Evolutionary conservation across 1,140 invertebrate genomes (phyloP), one percentile per base, ranked within the genome.

Genomic region (Metaphire vulgaris): DNA sequence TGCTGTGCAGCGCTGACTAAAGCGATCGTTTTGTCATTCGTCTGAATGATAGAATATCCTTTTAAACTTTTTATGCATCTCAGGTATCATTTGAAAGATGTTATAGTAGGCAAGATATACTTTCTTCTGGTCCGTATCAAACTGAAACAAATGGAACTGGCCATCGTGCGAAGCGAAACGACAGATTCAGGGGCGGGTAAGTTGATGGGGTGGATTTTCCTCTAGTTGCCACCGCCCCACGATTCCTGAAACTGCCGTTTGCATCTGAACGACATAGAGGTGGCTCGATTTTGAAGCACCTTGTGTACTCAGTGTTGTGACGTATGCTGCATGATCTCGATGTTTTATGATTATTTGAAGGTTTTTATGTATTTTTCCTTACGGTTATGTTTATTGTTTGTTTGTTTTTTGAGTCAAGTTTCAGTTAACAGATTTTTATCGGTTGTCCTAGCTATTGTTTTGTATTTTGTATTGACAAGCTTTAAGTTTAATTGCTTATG

Each of bases 71-170:
- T 56, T 56, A 56, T n/a, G n/a, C 33, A 1, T 1, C 34, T 21
- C 41, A 96, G 95, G 89, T 98, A 98, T 87, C 95, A 98, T 85
- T 89, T 98, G 82, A 95, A 95, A 87, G 96, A 98, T 87, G 96
- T 97, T 0, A 98, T 98, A 84, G 95, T 98, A 77, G 96, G 96
- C 32, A 98, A 98, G 89, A 98, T 98, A 81, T 98, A 98, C 86
- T 98, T 98, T 85, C 88, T 98, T 72, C 88, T 98, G 79, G 95
- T 98, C 31, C 91, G 96, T 84, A 98, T 98, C 83, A 98, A 98
- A 88, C 97, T 98, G 69, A 97, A 98, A 88, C 95, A 98, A 82
- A 98, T 98, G 96, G 96, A 98, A 89, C 96, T 98, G 83, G 94
- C 95, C 1, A 98, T 98, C 78, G 96, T 98, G 69, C 97, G 97